These are phyloP conservation scores for Bovichtus diacanthus DNA, from an alignment of 2,797 vertebrate species.

Conservation along the genomic window DNA sequence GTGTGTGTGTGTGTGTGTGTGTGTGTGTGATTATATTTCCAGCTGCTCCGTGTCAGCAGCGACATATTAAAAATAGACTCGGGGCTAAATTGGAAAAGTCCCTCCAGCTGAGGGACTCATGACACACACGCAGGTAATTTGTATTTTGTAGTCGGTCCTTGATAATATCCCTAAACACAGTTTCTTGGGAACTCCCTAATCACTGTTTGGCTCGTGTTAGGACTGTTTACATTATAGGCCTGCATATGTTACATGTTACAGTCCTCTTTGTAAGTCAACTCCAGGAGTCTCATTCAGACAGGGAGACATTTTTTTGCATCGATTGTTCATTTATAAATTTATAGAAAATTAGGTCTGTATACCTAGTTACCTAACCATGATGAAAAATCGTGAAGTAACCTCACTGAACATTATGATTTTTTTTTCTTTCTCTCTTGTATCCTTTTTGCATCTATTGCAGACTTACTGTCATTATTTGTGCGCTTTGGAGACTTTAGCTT, in stretches of 20 bases:
- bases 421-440: background rate
- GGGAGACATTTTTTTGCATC: background rate
- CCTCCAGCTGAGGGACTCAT: slow-evolving; percentile 38
- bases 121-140: slow-evolving; percentile 33
- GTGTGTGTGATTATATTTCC: slow-evolving; percentile 38
- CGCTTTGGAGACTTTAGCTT: background rate
- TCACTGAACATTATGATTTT: background rate
- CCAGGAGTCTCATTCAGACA: background rate
- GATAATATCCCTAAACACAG: slow-evolving; percentile 23
- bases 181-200: slow-evolving; percentile 27
- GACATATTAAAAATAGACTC: slow-evolving; percentile 69
- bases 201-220: slow-evolving; percentile 16
- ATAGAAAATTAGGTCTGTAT: background rate
- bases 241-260: background rate
- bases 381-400: background rate
- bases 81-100: slow-evolving; percentile 62
- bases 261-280: background rate
- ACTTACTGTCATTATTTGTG: background rate
- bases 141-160: slow-evolving; percentile 16
- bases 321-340: background rate
- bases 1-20: background rate
- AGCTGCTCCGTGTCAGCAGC: slow-evolving; percentile 62
- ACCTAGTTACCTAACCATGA: background rate
- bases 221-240: background rate
- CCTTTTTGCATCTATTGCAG: background rate